phyloP scores from a whole-genome alignment of 2,888 invertebrate species.

The Calliphora vomitoria region DNA sequence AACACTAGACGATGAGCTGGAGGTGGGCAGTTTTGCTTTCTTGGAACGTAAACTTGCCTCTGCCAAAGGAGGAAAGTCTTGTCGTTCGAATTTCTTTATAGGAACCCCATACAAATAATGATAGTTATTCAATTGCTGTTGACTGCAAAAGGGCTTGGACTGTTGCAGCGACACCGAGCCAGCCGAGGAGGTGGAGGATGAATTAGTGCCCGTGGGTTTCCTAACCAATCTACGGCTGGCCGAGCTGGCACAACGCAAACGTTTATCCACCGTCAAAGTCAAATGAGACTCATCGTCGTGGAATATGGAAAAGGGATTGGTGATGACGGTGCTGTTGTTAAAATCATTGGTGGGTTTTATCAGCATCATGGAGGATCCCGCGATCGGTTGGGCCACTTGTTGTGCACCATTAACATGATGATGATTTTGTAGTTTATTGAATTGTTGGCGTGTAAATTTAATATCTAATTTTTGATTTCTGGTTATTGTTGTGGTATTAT shows the following conservation, averaged over 20 bases:
- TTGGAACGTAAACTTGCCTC: constrained; percentile 57
- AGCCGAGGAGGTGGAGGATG: constrained; percentile 27
- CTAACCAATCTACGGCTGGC: constrained; percentile 51
- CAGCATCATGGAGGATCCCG: not conserved
- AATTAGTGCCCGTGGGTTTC: constrained; percentile 42
- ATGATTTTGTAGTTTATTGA: constrained; percentile 49
- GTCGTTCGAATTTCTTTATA: constrained; percentile 81
- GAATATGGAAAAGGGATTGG: constrained; percentile 84
- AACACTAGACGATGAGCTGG: constrained; percentile 71
- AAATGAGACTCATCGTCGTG: constrained; percentile 79
- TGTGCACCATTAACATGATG: constrained; percentile 1
- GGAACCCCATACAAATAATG: constrained; percentile 81
- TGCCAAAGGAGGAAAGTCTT: constrained; percentile 78
- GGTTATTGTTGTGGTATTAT: constrained; percentile 29
- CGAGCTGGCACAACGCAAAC: constrained; percentile 77
- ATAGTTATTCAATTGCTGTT: constrained; percentile 68
- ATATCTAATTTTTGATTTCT: constrained; percentile 63
- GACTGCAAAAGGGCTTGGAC: constrained; percentile 50
- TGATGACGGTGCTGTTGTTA: constrained; percentile 83
- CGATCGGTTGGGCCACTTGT: not conserved
- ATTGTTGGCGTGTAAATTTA: constrained; percentile 45
- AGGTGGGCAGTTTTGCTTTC: constrained; percentile 72
- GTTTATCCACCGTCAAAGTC: constrained; percentile 79
- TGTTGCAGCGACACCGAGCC: constrained; percentile 43
- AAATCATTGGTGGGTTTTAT: constrained; percentile 65